phyloP scores from a whole-genome alignment of 1,140 invertebrate species.

The Drosophila burlai region DNA sequence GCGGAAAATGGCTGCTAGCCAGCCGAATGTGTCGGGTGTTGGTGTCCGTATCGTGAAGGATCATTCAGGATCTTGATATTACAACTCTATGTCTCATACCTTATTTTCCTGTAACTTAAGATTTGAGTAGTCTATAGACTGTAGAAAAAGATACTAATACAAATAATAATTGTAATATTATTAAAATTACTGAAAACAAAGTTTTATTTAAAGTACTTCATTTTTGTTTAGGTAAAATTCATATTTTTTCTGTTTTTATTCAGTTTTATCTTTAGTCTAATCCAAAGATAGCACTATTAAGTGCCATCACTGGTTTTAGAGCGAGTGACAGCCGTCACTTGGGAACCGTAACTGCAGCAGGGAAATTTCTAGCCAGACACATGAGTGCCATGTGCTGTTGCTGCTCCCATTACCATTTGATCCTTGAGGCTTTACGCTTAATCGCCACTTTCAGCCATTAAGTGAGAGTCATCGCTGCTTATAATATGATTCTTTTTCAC shows the following conservation, averaged over 20 bases:
- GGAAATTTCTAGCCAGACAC: conserved; percentile 1
- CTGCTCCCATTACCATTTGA: conserved; percentile 11
- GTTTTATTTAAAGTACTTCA: background rate
- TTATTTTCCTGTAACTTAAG: background rate
- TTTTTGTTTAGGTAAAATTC: background rate
- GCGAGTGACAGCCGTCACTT: background rate
- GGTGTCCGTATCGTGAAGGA: background rate
- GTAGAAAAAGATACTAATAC: background rate
- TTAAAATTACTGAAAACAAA: background rate
- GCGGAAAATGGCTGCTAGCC: conserved; percentile 7
- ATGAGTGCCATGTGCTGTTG: conserved; percentile 7
- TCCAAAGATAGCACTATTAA: background rate
- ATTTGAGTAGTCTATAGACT: no score
- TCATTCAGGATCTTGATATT: background rate
- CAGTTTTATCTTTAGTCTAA: no score
- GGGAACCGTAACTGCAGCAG: background rate
- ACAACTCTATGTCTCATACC: background rate
- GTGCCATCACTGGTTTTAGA: background rate
- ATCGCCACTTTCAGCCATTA: background rate
- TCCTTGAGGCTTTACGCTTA: conserved; percentile 4
- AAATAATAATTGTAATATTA: background rate
- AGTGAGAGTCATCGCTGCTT: background rate
- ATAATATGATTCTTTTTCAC: background rate
- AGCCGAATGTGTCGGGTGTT: background rate
- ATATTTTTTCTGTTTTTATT: background rate